Conservation (phyloP, 2,888 invertebrate species). For the Calliphora vomitoria region DNA sequence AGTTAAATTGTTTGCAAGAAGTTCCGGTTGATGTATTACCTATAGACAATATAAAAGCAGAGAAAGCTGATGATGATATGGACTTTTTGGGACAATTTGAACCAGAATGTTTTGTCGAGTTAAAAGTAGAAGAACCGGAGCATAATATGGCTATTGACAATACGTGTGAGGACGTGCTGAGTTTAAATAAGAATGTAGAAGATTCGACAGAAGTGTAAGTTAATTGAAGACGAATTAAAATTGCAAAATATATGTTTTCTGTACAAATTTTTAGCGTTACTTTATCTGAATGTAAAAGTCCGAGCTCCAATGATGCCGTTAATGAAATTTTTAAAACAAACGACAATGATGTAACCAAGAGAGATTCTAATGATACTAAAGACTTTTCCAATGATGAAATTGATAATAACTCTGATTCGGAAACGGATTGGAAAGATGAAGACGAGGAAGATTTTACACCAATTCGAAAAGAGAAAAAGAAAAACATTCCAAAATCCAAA, state of each 20-base stretch:
- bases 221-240: background rate
- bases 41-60: constrained; percentile 19
- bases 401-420: constrained; percentile 21
- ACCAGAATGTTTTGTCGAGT: constrained; percentile 51
- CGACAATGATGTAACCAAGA: background rate
- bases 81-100: constrained; percentile 46
- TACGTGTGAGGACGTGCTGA: constrained; percentile 29
- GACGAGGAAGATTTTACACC: constrained; percentile 74
- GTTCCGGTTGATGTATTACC: constrained; percentile 44
- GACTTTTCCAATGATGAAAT: constrained; percentile 29
- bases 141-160: constrained; percentile 1
- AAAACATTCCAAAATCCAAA: constrained; percentile 70
- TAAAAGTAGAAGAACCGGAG: constrained; percentile 43
- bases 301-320: background rate
- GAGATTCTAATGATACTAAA: background rate
- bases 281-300: background rate
- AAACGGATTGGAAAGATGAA: constrained; percentile 76
- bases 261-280: background rate
- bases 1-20: constrained; percentile 36
- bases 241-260: background rate
- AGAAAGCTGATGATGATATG: constrained; percentile 33
- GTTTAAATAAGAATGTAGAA: constrained; percentile 13
- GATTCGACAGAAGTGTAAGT: constrained; percentile 27
- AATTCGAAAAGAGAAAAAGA: constrained; percentile 79
- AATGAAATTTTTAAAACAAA: background rate